Conservation (phyloP, 2,888 invertebrate species). For the Pardosa pseudoannulata region DNA sequence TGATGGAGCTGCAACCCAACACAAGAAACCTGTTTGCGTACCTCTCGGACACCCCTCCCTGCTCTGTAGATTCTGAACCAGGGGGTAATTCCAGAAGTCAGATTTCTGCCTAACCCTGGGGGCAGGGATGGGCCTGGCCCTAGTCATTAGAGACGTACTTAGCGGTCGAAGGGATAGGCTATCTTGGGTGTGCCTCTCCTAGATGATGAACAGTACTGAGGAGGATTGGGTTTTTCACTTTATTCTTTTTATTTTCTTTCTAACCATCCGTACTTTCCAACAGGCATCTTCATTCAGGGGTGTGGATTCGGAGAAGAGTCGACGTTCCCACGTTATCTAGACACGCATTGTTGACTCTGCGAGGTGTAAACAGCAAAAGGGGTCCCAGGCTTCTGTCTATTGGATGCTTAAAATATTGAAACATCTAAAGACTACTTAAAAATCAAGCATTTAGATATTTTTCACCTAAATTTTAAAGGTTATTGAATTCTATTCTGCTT, state of each 20-base stretch:
- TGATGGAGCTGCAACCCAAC: not conserved
- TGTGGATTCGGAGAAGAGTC: not conserved
- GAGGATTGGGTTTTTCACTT: not conserved
- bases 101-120: slow-evolving; percentile 17
- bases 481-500: too few relatives aligned
- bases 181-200: not conserved
- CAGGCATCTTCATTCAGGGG: not conserved
- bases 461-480: too few relatives aligned
- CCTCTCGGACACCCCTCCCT: not conserved
- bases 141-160: slow-evolving; percentile 50
- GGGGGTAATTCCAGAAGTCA: slow-evolving; percentile 64
- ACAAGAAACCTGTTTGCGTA: not conserved
- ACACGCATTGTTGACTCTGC: not conserved
- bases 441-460: too few relatives aligned
- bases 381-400: too few relatives aligned
- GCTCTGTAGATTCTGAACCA: not conserved
- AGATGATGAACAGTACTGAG: slow-evolving; percentile 13
- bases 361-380: too few relatives aligned
- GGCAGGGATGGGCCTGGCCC: slow-evolving; percentile 13
- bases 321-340: slow-evolving; percentile 10
- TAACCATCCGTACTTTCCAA: not conserved
- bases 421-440: too few relatives aligned
- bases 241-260: not conserved
- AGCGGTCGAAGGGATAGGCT: slow-evolving; percentile 9
- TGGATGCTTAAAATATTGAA: too few relatives aligned